Conservation (phyloP, 2,113 vertebrate genomes). For the Corythornis madagascariensis region DNA sequence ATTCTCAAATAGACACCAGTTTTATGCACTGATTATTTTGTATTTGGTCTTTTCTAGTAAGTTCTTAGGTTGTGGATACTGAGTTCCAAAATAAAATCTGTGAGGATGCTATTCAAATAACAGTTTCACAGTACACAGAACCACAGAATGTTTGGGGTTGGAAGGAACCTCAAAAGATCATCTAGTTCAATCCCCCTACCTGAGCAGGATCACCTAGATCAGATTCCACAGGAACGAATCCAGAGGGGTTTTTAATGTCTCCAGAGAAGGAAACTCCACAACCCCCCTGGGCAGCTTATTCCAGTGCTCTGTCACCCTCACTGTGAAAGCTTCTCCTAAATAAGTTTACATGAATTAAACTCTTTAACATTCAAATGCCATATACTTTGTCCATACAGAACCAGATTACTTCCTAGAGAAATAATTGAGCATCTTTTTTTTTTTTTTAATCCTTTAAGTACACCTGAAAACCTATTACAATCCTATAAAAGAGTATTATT, state of each 20-base stretch:
- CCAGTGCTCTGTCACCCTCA: too few species aligned
- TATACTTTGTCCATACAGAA: not conserved
- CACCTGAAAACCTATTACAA: conserved; percentile 3
- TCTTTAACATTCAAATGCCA: not conserved
- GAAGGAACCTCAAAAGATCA: too few species aligned
- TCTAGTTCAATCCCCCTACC: too few species aligned
- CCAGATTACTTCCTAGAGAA: conserved; percentile 16
- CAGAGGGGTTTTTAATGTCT: too few species aligned
- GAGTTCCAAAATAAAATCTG: not conserved
- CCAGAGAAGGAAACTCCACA: too few species aligned
- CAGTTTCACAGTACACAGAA: not conserved
- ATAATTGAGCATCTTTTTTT: conserved; percentile 1
- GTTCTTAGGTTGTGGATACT: not conserved
- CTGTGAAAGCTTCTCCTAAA: too few species aligned
- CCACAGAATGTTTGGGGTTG: too few species aligned
- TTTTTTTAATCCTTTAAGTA: conserved; percentile 36
- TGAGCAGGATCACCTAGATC: too few species aligned
- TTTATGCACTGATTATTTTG: not conserved
- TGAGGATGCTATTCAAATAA: not conserved
- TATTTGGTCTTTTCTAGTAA: not conserved
- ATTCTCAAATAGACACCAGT: not conserved
- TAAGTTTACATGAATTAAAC: not conserved
- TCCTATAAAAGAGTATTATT: conserved; percentile 10
- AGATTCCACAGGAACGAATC: too few species aligned
- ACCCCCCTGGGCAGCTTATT: too few species aligned